Evolutionary conservation across 1,140 invertebrate genomes (phyloP), one percentile per base, ranked within the genome.

Genomic region (Cyclargus thomasi): DNA sequence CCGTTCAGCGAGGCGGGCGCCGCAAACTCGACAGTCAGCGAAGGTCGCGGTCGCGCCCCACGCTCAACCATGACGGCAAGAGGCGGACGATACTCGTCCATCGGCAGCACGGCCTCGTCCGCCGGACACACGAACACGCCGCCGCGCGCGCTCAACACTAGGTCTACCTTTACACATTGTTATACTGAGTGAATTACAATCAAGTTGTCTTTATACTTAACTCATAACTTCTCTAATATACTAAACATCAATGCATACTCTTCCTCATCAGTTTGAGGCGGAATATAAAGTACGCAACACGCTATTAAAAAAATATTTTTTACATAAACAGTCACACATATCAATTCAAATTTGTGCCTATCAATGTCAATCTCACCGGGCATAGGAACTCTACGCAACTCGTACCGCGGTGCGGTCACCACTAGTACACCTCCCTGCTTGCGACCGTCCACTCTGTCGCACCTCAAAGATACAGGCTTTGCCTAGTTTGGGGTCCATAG

Each of bases 171-270:
- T 4, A 72, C n/a, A 76, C 65, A 0, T 14, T 62, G 53, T 79
- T 79, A 62, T 17, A 29, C 62, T 79, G 74, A 68, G 59, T 63
- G 21, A 74, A 67, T 65, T 67, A 77, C 39, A 53, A 77, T 23
- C 29, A 35, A 35, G 29, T 35, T 35, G 8, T 35, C 8, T 35
- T 35, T 35, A 35, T 35, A 35, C 29, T 59, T 74, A 53, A 21
- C 53, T 72, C 67, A 74, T n/a, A 70, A 53, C 18, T 70, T 16
- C 74, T 77, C 73, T 47, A 74, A 63, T 57, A 73, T 72, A 20
- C 35, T 65, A 70, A 76, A 74, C 64, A 76, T 55, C 14, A 70
- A 23, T 36, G 72, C 66, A 64, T 76, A 75, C 7, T 75, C 71
- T 11, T 68, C 67, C 16, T 72, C 70, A 20, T 23, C 55, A 63